Evolutionary conservation across 2,113 vertebrate species (phyloP).

Genomic region (Calidris pygmaea): DNA sequence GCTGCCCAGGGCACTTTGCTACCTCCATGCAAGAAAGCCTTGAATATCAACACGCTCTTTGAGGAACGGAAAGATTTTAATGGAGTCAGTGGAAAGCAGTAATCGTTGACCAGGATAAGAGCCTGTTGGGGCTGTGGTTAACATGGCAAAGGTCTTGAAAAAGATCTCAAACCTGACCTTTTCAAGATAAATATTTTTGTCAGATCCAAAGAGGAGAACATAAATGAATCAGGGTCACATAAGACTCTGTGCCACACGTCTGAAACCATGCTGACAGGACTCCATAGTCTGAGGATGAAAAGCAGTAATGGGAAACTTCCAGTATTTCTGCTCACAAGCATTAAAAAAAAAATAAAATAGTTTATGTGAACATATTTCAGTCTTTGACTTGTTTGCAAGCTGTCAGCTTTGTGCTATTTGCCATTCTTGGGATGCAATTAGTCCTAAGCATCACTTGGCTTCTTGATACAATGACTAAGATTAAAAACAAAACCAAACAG

Average conservation of each 20-base stretch:
- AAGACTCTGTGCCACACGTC: neutral
- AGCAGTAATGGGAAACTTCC: neutral
- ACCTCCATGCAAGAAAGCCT: neutral
- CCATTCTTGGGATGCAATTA: neutral
- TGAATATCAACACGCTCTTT: neutral
- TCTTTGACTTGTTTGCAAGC: neutral
- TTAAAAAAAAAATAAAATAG: neutral
- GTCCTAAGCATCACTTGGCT: neutral
- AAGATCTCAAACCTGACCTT: neutral
- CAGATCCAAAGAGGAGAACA: neutral
- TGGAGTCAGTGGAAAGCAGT: neutral
- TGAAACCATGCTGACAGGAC: neutral
- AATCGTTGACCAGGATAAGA: neutral
- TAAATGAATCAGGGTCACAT: neutral
- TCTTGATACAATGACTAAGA: neutral
- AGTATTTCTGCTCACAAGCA: neutral
- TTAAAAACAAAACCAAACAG: neutral
- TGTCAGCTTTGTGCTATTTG: neutral
- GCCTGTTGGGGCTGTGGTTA: neutral
- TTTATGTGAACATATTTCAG: neutral
- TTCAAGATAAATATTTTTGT: neutral
- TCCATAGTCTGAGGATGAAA: neutral
- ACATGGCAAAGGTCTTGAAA: neutral
- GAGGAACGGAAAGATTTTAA: neutral
- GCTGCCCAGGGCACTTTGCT: neutral